A percentile compares a stretch with the other conserved stretches of the same genome.
phyloP scores from a whole-genome alignment of 2,888 invertebrate species.

The Lydus trimaculatus region DNA sequence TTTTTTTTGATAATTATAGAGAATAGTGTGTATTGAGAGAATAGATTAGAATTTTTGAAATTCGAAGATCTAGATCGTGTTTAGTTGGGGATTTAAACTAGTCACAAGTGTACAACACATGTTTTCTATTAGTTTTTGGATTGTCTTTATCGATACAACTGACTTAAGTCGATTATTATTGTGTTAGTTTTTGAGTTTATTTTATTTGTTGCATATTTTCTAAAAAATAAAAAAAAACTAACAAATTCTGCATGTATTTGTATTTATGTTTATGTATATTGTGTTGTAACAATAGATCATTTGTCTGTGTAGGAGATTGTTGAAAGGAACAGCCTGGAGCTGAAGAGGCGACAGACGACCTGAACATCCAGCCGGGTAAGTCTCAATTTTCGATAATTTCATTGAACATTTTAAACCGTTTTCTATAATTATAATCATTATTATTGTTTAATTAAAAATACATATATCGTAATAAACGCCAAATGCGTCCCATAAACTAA shows the following conservation, averaged over 20 bases:
- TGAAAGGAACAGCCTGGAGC: slow-evolving; percentile 21
- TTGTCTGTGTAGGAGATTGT: slow-evolving; percentile 8
- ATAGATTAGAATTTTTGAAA: slow-evolving; percentile 20
- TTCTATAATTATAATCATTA: background rate
- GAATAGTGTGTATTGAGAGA: slow-evolving; percentile 17
- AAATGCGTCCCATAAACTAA: slow-evolving; percentile 10
- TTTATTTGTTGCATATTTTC: background rate
- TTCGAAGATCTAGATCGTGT: background rate
- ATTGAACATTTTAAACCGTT: background rate
- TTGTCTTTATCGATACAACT: background rate
- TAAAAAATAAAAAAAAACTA: too few species aligned
- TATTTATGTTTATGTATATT: background rate
- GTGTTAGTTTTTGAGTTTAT: background rate
- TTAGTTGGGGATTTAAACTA: slow-evolving; percentile 3
- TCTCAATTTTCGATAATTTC: background rate
- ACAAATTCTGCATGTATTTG: background rate
- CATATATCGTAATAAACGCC: background rate
- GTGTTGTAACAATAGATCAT: slow-evolving; percentile 7
- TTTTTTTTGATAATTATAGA: slow-evolving; percentile 10
- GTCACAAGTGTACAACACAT: slow-evolving; percentile 44
- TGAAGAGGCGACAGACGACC: slow-evolving; percentile 26
- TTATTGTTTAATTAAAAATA: background rate
- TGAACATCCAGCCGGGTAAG: slow-evolving; percentile 26
- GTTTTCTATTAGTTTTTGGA: slow-evolving; percentile 24
- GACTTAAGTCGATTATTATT: background rate